Conservation (phyloP, 2,113 vertebrate species). For the Rhabdomys dilectus region DNA sequence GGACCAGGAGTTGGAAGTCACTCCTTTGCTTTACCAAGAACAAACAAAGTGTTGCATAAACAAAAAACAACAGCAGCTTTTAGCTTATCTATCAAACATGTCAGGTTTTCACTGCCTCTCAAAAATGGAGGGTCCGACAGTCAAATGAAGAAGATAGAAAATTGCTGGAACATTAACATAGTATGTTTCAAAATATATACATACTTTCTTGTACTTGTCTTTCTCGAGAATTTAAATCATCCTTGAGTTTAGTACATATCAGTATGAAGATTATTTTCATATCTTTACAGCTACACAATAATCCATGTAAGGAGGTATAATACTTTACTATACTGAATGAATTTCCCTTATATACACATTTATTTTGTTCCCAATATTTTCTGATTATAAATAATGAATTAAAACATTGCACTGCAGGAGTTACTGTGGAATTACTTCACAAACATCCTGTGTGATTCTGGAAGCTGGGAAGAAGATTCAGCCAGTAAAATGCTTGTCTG, state of each 20-base stretch:
- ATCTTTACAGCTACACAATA: background rate
- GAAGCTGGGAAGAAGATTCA: background rate
- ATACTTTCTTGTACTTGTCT: background rate
- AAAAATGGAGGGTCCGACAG: background rate
- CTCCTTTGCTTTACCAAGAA: background rate
- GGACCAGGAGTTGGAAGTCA: background rate
- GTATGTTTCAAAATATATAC: background rate
- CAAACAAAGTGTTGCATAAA: background rate
- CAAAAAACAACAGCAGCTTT: background rate
- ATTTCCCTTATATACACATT: background rate
- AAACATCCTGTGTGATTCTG: background rate
- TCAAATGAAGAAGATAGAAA: background rate
- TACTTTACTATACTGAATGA: background rate
- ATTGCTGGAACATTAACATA: background rate
- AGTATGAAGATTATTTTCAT: background rate
- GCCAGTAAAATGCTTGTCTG: background rate
- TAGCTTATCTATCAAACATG: background rate
- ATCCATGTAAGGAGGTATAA: background rate
- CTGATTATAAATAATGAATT: background rate
- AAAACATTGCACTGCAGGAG: background rate
- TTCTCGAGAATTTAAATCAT: background rate
- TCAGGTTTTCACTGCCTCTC: background rate
- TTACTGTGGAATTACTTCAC: background rate
- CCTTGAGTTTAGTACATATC: background rate
- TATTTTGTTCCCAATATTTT: background rate